Evolutionary conservation across 2,888 invertebrate species (phyloP).

Genomic region (Odontocerum albicorne): DNA sequence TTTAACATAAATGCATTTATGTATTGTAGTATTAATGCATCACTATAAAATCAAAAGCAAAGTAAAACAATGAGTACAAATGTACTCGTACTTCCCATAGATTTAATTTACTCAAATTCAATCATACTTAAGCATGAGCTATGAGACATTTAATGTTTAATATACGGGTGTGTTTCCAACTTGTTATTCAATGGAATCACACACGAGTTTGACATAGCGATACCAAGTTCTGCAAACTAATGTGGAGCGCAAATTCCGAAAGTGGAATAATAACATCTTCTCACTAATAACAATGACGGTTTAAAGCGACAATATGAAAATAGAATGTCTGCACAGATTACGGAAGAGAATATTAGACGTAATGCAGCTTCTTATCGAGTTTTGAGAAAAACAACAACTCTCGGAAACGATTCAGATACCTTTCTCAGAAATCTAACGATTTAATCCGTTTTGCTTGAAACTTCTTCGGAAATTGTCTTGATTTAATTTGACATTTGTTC

Average conservation of each 20-base stretch:
- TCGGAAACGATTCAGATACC: background rate
- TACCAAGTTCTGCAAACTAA: constrained; percentile 35
- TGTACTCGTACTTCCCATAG: too few relatives aligned
- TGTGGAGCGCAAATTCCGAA: constrained; percentile 32
- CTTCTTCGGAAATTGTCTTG: too few relatives aligned
- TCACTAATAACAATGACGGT: constrained; percentile 35
- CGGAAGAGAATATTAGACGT: constrained; percentile 7
- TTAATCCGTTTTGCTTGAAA: too few relatives aligned
- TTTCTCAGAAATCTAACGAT: background rate
- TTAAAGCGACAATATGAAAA: constrained; percentile 35
- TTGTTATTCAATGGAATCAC: constrained; percentile 18
- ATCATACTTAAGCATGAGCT: constrained; percentile 9
- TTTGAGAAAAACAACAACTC: constrained; percentile 8
- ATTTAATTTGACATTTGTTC: too few relatives aligned
- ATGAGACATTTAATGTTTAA: constrained; percentile 5
- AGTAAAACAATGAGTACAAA: too few relatives aligned
- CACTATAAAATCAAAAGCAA: too few relatives aligned
- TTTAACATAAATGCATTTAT: too few relatives aligned
- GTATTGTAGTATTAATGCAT: too few relatives aligned
- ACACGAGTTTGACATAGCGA: constrained; percentile 33
- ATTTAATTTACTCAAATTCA: constrained; percentile 8
- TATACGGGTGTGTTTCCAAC: constrained; percentile 15
- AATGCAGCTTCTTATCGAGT: constrained; percentile 24
- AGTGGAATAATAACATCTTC: constrained; percentile 32
- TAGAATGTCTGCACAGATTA: constrained; percentile 27